Conservation (phyloP, 2,113 vertebrate genomes). For the human (Homo sapiens) region DNA sequence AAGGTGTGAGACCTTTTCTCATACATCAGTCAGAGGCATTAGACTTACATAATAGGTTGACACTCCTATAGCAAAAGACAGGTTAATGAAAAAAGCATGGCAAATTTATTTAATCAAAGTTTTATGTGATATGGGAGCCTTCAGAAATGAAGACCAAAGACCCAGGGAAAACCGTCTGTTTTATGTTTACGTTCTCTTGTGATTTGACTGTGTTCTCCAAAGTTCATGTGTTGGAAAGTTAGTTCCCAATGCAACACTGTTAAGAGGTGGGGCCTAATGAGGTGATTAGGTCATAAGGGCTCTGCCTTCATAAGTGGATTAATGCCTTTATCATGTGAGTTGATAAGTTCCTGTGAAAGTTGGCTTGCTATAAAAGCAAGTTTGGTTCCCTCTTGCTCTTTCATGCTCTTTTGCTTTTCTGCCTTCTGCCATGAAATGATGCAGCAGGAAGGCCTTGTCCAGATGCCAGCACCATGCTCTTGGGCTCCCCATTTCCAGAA, state of each 20-base stretch:
- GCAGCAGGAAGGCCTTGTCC: not conserved
- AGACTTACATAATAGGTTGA: not conserved
- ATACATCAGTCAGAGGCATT: not conserved
- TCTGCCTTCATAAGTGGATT: not conserved
- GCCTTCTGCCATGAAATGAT: not conserved
- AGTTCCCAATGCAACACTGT: not conserved
- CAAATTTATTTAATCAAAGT: too few species aligned
- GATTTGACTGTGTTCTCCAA: not conserved
- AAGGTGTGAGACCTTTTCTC: not conserved
- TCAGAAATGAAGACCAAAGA: too few species aligned
- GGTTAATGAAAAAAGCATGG: too few species aligned
- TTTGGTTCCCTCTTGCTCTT: not conserved
- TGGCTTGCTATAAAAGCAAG: not conserved
- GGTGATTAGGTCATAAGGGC: not conserved
- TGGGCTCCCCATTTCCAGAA: not conserved
- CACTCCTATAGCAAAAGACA: too few species aligned
- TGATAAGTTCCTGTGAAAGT: not conserved
- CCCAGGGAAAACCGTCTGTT: too few species aligned
- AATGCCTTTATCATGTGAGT: not conserved
- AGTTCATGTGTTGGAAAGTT: not conserved
- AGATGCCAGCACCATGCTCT: not conserved
- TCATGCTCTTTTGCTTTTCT: not conserved
- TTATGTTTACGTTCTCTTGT: not conserved
- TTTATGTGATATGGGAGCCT: too few species aligned
- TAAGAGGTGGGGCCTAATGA: not conserved